Base-by-base conservation (phyloP, 2,113 vertebrate genomes). In the Eptatretus burgeri region DNA sequence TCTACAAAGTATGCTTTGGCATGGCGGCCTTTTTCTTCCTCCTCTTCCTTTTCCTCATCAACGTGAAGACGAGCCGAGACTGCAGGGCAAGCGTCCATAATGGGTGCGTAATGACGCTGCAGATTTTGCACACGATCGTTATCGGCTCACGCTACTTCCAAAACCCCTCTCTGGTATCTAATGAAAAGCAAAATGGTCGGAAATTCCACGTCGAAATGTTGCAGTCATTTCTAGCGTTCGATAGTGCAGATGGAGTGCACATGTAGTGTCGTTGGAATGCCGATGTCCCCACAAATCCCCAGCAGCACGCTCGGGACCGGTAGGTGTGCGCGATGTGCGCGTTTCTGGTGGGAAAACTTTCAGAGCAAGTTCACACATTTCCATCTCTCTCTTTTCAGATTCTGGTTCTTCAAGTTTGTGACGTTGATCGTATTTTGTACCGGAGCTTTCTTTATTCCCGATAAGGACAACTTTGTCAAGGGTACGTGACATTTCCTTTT, bases 21-120 rank as follows among this genome's bases (percentile, higher is more conserved):
- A 94, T 91, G 86, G 81, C 86, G 66, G 84, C 81, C 71, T 98
- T 98, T 78, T 98, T 96, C 75, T 78, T 89, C 7, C 51, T 88
- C 13, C 84, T 95, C 69, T 77, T 56, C 52, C 14, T 94, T 56
- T 71, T 98, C 72, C 94, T 86, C 65, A 66, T 96, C 63, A 74
- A 77, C 62, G 74, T 96, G 66, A 76, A 75, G 62, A 84, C 68
- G 71, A 94, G 88, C 77, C 82, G 72, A 16, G 79, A 79, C 62
- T 96, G 82, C 64, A 74, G 89, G 68, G 86, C 88, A 1, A 75
- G 78, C n/a, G 65, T 98, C 66, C 89, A 98, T 69, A 98, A 98
- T 0, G 89, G 93, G 93, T 94, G 74, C 70, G 81, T 71, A 49
- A 20, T 49, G 11, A 18, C 60, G 14, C 17, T 11, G 13, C n/a